These are phyloP conservation scores for Isotomurus palustris DNA, from an alignment of 2,888 invertebrate species.

Conservation along the genomic window DNA sequence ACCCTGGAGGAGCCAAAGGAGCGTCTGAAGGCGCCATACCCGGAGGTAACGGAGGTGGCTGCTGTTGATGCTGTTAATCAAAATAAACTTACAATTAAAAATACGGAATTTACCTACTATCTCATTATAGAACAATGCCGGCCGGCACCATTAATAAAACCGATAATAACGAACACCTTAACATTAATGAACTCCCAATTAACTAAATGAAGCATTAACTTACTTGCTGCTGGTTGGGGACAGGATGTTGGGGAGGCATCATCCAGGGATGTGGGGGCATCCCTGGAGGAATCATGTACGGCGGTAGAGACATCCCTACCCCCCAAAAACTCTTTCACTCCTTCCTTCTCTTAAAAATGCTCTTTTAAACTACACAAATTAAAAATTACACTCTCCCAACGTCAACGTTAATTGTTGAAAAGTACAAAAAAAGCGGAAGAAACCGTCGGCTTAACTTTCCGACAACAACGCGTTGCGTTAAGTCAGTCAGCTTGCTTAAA, in stretches of 20 bases:
- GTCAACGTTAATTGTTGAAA: too few species aligned
- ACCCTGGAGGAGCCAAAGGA: constrained; percentile 30
- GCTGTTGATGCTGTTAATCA: constrained; percentile 49
- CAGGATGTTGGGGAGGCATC: constrained; percentile 74
- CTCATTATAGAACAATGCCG: too few species aligned
- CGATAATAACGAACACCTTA: neutral
- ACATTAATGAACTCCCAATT: constrained; percentile 15
- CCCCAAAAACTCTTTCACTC: neutral
- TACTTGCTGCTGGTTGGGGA: constrained; percentile 60
- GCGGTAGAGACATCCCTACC: constrained; percentile 21
- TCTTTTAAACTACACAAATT: too few species aligned
- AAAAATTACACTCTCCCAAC: too few species aligned
- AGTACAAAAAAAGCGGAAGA: too few species aligned
- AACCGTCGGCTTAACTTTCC: too few species aligned
- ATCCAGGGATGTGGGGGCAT: constrained; percentile 51
- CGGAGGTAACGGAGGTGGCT: constrained; percentile 23
- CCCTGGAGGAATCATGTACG: constrained; percentile 35
- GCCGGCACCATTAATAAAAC: neutral
- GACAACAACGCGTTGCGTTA: too few species aligned
- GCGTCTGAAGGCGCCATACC: neutral
- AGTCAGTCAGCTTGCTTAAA: too few species aligned
- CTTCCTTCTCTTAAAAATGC: too few species aligned
- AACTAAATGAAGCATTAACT: constrained; percentile 43
- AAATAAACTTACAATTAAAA: neutral
- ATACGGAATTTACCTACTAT: neutral